A percentile compares a stretch with the other conserved stretches of the same genome.
phyloP scores from a whole-genome alignment of 1,140 invertebrate genomes.

The Babylonia areolata region DNA sequence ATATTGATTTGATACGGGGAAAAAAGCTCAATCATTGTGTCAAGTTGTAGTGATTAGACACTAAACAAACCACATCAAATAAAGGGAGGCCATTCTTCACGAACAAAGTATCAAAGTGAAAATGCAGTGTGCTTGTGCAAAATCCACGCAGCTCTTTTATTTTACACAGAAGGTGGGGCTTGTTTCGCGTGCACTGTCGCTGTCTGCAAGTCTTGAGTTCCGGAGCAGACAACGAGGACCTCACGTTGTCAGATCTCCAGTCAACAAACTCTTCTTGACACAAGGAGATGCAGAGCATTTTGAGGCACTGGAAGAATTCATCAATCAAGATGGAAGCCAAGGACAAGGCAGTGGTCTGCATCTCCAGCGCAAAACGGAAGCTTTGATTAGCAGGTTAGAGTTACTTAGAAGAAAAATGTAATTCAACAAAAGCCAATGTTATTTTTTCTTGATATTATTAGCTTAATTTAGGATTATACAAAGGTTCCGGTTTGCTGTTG shows the following conservation, averaged over 20 bases:
- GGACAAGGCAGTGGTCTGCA: not conserved
- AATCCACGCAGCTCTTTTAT: not conserved
- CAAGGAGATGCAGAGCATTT: not conserved
- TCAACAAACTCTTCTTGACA: not conserved
- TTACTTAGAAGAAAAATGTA: too few species aligned
- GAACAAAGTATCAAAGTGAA: not conserved
- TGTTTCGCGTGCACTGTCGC: not conserved
- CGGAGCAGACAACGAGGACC: not conserved
- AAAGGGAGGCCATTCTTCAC: not conserved
- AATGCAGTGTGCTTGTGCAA: not conserved
- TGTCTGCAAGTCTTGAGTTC: not conserved
- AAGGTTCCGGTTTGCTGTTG: too few species aligned
- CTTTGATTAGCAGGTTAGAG: not conserved
- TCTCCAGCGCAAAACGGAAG: not conserved
- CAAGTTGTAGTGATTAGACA: too few species aligned
- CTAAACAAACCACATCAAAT: too few species aligned
- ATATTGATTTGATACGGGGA: too few species aligned
- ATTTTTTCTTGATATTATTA: too few species aligned
- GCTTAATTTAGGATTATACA: too few species aligned
- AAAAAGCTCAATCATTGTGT: too few species aligned
- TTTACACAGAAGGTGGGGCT: not conserved
- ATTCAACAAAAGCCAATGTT: too few species aligned
- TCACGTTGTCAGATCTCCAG: not conserved
- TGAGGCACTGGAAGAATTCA: conserved; percentile 7
- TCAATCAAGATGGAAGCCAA: not conserved